These are phyloP conservation scores for Aptenodytes patagonicus DNA, from an alignment of 2,113 vertebrate species.

Conservation along the genomic window DNA sequence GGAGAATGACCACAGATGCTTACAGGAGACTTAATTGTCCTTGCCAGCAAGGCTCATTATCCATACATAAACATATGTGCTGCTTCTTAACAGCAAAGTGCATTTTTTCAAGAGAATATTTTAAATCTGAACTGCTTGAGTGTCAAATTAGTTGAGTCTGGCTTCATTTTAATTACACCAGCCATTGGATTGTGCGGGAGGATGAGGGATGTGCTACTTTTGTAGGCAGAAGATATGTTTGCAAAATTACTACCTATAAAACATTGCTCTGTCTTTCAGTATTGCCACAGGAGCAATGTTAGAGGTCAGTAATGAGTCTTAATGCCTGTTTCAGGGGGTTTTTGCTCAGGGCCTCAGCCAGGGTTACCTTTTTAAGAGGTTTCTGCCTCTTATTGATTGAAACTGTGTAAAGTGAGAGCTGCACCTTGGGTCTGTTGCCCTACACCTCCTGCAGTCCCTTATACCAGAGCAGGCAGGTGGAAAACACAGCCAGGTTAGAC, in stretches of 20 bases:
- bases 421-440: neutral
- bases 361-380: neutral
- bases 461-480: neutral
- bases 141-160: conserved; percentile 54
- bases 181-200: neutral
- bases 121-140: conserved; percentile 23
- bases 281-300: neutral
- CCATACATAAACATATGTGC: conserved; percentile 56
- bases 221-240: neutral
- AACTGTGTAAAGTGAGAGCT: neutral
- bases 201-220: neutral
- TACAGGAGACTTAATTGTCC: conserved; percentile 45
- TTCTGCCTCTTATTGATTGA: neutral
- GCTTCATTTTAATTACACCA: conserved; percentile 23
- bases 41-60: conserved; percentile 63
- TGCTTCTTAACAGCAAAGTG: conserved; percentile 32
- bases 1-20: conserved; percentile 53
- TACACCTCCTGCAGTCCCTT: neutral
- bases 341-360: neutral
- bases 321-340: neutral
- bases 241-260: neutral
- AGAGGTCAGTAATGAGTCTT: neutral
- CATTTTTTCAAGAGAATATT: conserved; percentile 7
- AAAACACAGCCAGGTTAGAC: neutral
- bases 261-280: neutral